phyloP scores from a whole-genome alignment of 2,797 vertebrate genomes.

The Acestrorhynchus altus region DNA sequence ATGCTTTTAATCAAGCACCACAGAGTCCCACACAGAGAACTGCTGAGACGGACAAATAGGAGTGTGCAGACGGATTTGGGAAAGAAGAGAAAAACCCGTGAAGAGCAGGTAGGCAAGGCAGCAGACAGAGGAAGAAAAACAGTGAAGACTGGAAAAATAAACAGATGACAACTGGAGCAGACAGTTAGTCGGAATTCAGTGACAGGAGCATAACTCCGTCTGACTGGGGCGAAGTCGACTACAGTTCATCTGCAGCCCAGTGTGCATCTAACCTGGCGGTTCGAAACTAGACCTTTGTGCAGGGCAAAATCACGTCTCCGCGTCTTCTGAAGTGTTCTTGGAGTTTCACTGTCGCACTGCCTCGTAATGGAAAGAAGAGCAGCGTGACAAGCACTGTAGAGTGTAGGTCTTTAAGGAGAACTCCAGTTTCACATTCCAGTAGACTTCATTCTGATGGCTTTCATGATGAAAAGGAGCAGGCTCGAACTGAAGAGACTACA shows the following conservation, averaged over 20 bases:
- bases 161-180: neutral
- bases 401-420: too few relatives aligned
- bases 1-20: constrained; percentile 11
- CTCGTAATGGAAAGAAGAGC: neutral
- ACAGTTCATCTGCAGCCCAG: neutral
- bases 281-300: neutral
- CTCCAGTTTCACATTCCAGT: too few relatives aligned
- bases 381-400: too few relatives aligned
- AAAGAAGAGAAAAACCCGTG: neutral
- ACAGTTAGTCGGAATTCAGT: neutral
- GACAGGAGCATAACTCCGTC: neutral
- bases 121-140: constrained; percentile 9
- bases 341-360: too few relatives aligned
- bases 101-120: constrained; percentile 3
- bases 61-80: constrained; percentile 3
- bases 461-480: too few relatives aligned
- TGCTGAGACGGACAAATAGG: constrained; percentile 1
- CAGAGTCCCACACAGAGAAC: constrained; percentile 5
- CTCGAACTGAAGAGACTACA: too few relatives aligned
- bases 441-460: too few relatives aligned
- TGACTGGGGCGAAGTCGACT: neutral
- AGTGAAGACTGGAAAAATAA: constrained; percentile 13
- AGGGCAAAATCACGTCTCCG: neutral
- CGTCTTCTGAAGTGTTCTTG: neutral
- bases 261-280: neutral